These are phyloP conservation scores for Cyphomyrus discorhynchus DNA, from an alignment of 2,113 vertebrate genomes.

Conservation along the genomic window DNA sequence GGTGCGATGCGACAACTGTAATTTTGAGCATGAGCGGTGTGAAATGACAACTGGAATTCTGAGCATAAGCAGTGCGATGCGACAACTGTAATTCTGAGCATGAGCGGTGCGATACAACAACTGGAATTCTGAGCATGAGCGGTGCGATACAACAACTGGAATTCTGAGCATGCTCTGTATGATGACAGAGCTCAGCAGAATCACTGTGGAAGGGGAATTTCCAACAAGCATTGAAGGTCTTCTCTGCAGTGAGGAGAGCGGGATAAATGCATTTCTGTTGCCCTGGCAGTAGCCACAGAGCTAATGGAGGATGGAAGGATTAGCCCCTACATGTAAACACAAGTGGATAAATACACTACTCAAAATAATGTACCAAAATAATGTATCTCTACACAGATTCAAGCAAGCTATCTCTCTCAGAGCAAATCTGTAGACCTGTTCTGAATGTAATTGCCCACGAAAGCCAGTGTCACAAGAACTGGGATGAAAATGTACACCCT, in stretches of 20 bases:
- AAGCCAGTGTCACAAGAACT: conserved; percentile 2
- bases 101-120: neutral
- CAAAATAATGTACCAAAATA: conserved; percentile 18
- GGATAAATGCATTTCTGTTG: conserved; percentile 3
- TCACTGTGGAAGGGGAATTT: neutral
- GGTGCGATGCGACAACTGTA: neutral
- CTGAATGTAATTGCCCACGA: conserved; percentile 9
- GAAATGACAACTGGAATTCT: too few species aligned
- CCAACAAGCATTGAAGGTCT: neutral
- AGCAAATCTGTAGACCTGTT: neutral
- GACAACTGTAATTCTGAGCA: neutral
- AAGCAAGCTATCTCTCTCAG: conserved; percentile 10
- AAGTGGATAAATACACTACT: conserved; percentile 19
- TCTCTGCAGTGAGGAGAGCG: neutral
- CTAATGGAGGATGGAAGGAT: conserved; percentile 10
- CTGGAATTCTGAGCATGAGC: neutral
- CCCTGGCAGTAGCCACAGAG: neutral
- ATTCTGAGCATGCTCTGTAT: neutral
- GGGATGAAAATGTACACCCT: neutral
- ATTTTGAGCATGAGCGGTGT: neutral
- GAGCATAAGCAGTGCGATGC: neutral
- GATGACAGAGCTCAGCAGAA: neutral
- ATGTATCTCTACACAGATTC: conserved; percentile 8
- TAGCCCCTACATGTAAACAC: conserved; percentile 17
- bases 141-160: neutral